phyloP scores from a whole-genome alignment of 2,888 invertebrate genomes.

The Cactoblastis cactorum region DNA sequence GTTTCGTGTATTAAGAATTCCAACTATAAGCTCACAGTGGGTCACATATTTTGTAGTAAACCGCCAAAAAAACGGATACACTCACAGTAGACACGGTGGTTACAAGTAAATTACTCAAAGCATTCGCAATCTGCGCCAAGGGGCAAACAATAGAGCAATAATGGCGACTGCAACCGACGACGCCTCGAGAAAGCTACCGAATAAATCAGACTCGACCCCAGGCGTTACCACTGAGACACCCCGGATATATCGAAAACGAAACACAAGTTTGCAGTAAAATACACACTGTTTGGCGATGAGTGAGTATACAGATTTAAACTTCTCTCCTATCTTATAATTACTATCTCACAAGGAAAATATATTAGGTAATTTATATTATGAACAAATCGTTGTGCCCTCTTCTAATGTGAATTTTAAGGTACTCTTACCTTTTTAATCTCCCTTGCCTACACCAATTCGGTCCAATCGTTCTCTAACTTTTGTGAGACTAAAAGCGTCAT shows the following conservation, averaged over 20 bases:
- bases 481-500: no score
- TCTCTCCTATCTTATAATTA: no score
- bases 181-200: slow-evolving; percentile 58
- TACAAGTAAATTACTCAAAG: slow-evolving; percentile 60
- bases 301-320: no score
- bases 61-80: slow-evolving; percentile 47
- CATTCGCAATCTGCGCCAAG: slow-evolving; percentile 51
- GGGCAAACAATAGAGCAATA: slow-evolving; percentile 74
- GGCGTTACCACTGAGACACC: slow-evolving; percentile 41
- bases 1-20: neutral
- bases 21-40: slow-evolving; percentile 23
- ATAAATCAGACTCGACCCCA: slow-evolving; percentile 65
- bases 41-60: slow-evolving; percentile 40
- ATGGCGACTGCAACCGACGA: slow-evolving; percentile 53
- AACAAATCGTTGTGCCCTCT: no score
- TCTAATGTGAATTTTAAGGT: no score
- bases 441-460: no score
- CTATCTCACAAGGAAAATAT: no score
- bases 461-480: no score
- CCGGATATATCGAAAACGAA: slow-evolving; percentile 42
- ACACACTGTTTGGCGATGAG: no score
- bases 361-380: no score
- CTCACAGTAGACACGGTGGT: slow-evolving; percentile 46
- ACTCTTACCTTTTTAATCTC: no score
- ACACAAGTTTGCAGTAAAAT: slow-evolving; percentile 51